Conservation (phyloP, 2,797 vertebrate genomes). For the Setipinna tenuifilis region DNA sequence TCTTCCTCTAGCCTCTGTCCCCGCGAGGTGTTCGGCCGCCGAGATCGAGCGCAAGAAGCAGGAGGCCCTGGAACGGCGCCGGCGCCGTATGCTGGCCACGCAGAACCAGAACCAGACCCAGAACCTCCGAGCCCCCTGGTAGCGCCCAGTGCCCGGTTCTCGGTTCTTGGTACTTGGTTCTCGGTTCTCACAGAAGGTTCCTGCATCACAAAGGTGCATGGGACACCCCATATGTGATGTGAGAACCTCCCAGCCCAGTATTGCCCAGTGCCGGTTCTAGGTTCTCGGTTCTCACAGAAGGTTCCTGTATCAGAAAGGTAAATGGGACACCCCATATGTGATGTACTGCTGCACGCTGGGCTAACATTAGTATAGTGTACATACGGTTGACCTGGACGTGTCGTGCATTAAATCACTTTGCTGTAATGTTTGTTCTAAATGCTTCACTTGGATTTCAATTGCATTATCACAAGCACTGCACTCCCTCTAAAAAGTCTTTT, state of each 20-base stretch:
- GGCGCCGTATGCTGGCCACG: constrained; percentile 68
- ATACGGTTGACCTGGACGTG: background rate
- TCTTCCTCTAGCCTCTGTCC: background rate
- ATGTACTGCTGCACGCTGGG: background rate
- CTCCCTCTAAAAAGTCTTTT: no score
- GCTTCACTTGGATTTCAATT: background rate
- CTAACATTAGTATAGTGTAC: background rate
- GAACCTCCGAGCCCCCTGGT: constrained; percentile 60
- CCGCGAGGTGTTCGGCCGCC: constrained; percentile 81
- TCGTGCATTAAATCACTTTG: background rate
- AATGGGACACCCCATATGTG: background rate
- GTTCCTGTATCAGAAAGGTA: background rate
- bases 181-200: background rate
- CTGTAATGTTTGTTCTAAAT: background rate
- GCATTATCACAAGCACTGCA: background rate
- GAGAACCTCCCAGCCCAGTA: constrained; percentile 60
- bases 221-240: background rate
- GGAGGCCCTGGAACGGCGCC: constrained; percentile 85
- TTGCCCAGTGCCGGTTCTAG: background rate
- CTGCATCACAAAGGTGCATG: background rate
- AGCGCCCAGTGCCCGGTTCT: background rate
- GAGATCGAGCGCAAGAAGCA: constrained; percentile 93
- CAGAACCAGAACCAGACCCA: constrained; percentile 42
- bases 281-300: background rate
- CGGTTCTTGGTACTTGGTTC: no score